phyloP scores from a whole-genome alignment of 1,140 invertebrate species.

The Drosophila funebris region DNA sequence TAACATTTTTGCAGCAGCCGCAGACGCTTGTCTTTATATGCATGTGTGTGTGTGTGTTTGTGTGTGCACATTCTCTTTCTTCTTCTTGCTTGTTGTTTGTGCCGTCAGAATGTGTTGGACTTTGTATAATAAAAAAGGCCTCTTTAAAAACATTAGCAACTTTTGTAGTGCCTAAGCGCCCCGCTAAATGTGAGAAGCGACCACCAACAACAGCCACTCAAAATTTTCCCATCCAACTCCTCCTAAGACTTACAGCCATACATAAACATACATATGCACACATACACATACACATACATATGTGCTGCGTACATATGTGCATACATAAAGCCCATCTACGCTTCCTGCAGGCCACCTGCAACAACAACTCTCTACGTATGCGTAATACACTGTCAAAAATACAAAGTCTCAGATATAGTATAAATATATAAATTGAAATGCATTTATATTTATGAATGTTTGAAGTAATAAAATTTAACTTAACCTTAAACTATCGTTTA shows the following conservation, averaged over 20 bases:
- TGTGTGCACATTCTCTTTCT: not conserved
- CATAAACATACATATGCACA: not conserved
- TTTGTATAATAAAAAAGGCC: constrained; percentile 82
- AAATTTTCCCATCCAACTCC: constrained; percentile 42
- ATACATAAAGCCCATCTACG: constrained; percentile 1
- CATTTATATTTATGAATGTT: too few relatives aligned
- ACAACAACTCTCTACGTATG: constrained; percentile 41
- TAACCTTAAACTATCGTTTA: too few relatives aligned
- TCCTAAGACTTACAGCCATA: not conserved
- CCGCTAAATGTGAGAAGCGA: constrained; percentile 56
- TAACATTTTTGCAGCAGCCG: constrained; percentile 59
- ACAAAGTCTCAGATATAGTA: too few relatives aligned
- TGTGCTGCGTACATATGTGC: constrained; percentile 17
- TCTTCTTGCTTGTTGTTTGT: constrained; percentile 29
- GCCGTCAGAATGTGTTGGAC: constrained; percentile 79
- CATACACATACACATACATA: constrained; percentile 5
- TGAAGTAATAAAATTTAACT: too few relatives aligned
- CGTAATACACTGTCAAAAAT: constrained; percentile 51
- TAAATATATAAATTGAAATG: too few relatives aligned
- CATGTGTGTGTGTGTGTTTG: constrained; percentile 7
- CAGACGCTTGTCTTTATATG: constrained; percentile 20
- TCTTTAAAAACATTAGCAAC: constrained; percentile 82
- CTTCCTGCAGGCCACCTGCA: constrained; percentile 57
- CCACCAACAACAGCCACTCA: constrained; percentile 25
- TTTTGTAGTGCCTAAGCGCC: constrained; percentile 77